Evolutionary conservation across 2,888 invertebrate species (phyloP), one percentile per base, ranked within the genome.

Genomic region (Nymphalis c-album): DNA sequence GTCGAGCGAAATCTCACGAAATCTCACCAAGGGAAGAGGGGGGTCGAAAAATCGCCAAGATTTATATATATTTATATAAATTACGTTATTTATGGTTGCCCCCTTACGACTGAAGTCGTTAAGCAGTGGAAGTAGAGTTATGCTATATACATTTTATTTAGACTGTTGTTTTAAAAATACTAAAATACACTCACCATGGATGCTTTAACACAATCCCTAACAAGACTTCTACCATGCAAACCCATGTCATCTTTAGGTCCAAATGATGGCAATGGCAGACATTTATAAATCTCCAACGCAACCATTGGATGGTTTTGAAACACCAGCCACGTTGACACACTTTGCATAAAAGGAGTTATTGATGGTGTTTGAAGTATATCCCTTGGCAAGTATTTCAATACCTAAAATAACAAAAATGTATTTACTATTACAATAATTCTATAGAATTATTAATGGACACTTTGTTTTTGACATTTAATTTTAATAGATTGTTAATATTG

Each of bases 131-230:
- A 31, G 6, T 6, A 6, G 26, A 31, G 26, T 31, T 5, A 0
- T 6, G 6, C 6, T 5, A 31, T 31, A 31, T 6, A 6, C 5
- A 6, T 6, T 31, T 31, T 31, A 31, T 31, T 6, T 31, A 31
- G 26, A 31, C 26, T 6, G 1, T 31, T 31, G 6, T 31, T 31
- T 0, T 31, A 31, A 16, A 18, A 20, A 40, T 13, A 20, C 5
- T 17, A 20, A 40, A 46, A 35, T 16, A 51, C 50, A 83, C 87
- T 85, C 82, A 93, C 92, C 76, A 86, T 81, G 16, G 90, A 83
- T 60, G 93, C 91, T 61, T 92, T 93, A 16, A 95, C 91, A 78
- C 94, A 93, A 76, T 94, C 94, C 57, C 93, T 87, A 3, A 95
- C 85, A 35, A 95, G 80, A 67, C 92, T 91, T 13, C 90, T 80